phyloP scores from a whole-genome alignment of 2,797 vertebrate genomes.

The Poecilia gillii region DNA sequence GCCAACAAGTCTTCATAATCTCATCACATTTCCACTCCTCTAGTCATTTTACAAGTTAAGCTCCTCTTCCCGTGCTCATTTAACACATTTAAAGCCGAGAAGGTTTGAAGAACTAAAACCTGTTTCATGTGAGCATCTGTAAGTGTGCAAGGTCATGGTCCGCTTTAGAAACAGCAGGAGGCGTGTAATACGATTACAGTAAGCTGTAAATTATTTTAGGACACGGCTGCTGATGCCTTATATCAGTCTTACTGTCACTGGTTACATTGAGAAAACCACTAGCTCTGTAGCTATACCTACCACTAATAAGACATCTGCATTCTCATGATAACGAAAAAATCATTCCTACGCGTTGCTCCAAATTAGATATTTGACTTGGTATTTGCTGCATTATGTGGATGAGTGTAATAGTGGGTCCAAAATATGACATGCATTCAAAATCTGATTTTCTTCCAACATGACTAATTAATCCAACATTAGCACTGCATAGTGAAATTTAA shows the following conservation, averaged over 20 bases:
- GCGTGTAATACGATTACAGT: conserved; percentile 43
- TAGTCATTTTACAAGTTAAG: conserved; percentile 36
- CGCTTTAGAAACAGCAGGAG: conserved; percentile 28
- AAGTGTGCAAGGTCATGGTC: conserved; percentile 23
- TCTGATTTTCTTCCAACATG: background rate
- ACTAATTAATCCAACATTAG: background rate
- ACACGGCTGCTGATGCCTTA: background rate
- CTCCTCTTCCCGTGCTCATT: conserved; percentile 16
- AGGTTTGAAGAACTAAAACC: conserved; percentile 11
- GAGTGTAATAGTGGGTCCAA: background rate
- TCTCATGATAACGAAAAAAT: background rate
- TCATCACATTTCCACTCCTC: conserved; percentile 39
- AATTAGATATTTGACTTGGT: background rate
- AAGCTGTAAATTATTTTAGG: conserved; percentile 31
- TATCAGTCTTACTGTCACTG: background rate
- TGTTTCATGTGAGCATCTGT: conserved; percentile 3
- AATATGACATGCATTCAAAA: background rate
- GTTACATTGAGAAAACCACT: background rate
- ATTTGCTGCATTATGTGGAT: background rate
- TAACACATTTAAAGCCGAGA: conserved; percentile 12
- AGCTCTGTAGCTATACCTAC: background rate
- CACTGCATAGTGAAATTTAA: background rate
- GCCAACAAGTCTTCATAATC: conserved; percentile 28
- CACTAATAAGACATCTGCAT: background rate
- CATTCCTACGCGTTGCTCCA: background rate